phyloP scores from a whole-genome alignment of 2,113 vertebrate genomes.

The Tyrannus savana region DNA sequence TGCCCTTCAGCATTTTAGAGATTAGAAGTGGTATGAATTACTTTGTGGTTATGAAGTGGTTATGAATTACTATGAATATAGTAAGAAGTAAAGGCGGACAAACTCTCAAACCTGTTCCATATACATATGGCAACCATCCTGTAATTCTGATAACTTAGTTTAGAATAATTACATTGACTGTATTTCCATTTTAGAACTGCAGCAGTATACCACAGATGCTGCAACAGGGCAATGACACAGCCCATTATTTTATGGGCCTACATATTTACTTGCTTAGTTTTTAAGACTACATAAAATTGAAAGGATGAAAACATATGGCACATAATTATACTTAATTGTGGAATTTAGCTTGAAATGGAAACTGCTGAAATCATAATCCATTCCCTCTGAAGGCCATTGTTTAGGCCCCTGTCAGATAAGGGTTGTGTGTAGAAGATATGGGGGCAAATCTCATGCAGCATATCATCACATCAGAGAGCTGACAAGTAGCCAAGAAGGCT shows the following conservation, averaged over 20 bases:
- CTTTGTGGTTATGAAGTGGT: too few relatives aligned
- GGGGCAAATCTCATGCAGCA: not conserved
- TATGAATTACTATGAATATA: not conserved
- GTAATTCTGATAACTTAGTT: not conserved
- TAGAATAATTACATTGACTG: not conserved
- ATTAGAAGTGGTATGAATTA: not conserved
- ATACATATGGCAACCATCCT: not conserved
- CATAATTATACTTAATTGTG: not conserved
- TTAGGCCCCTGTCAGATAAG: not conserved
- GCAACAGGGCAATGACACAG: not conserved
- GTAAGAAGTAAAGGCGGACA: not conserved
- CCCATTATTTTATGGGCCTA: not conserved
- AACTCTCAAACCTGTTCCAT: not conserved
- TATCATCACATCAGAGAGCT: not conserved
- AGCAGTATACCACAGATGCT: not conserved
- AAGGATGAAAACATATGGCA: not conserved
- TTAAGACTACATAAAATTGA: not conserved
- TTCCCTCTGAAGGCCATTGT: not conserved
- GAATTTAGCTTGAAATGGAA: constrained; percentile 23
- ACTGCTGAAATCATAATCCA: not conserved
- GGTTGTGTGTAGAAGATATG: not conserved
- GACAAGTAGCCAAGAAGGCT: not conserved
- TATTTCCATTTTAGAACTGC: not conserved
- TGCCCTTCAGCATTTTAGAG: not conserved
- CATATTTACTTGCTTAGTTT: not conserved